Conservation (phyloP, 2,888 invertebrate species). For the Leucozona laternaria region DNA sequence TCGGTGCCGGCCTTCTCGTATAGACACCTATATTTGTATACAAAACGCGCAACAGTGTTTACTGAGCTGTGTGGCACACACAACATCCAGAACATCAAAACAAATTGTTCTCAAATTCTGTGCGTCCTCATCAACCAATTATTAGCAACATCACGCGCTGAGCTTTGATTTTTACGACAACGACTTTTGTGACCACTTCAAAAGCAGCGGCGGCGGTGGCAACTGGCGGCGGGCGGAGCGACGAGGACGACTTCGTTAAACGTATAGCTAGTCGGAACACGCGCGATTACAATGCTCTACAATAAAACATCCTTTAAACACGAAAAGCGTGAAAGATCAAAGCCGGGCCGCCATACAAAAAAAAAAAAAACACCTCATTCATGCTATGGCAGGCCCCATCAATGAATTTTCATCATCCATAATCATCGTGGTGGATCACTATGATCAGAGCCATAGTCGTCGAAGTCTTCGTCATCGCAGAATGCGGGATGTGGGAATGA, state of each 20-base stretch:
- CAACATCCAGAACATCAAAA: constrained; percentile 23
- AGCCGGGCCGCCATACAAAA: constrained; percentile 57
- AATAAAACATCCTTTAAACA: constrained; percentile 75
- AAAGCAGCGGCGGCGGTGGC: constrained; percentile 26
- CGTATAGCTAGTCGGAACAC: not conserved
- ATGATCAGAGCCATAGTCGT: constrained; percentile 65
- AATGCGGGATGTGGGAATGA: constrained; percentile 23
- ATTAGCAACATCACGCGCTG: constrained; percentile 73
- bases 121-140: constrained; percentile 65
- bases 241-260: constrained; percentile 22
- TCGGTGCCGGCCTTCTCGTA: not conserved
- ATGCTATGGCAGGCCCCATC: constrained; percentile 63
- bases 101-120: constrained; percentile 48
- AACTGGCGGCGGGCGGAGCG: not conserved
- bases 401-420: constrained; percentile 76
- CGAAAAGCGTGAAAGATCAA: constrained; percentile 74
- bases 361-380: constrained; percentile 74
- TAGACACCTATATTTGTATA: not conserved
- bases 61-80: constrained; percentile 50
- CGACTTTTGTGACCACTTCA: constrained; percentile 73
- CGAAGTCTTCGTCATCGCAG: constrained; percentile 40
- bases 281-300: constrained; percentile 65
- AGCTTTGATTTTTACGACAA: constrained; percentile 68
- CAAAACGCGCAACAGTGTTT: constrained; percentile 62
- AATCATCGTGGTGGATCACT: constrained; percentile 73